Percentiles rank a stretch among this genome's conserved stretches.
phyloP scores from a whole-genome alignment of 1,140 invertebrate species.

The Lamellibrachia luymesi region DNA sequence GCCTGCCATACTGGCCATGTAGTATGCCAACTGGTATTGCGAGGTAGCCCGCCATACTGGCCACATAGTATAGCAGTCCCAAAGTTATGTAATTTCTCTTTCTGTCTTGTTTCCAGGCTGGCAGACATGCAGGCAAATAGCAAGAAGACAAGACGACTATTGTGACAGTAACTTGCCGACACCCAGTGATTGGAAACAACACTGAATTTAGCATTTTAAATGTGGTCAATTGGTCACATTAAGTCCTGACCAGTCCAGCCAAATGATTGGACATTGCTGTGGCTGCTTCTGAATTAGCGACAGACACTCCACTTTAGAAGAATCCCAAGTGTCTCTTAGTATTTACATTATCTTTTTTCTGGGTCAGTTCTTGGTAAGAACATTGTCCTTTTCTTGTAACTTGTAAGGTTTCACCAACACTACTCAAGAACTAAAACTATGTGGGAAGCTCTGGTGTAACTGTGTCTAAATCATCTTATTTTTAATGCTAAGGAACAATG shows the following conservation, averaged over 20 bases:
- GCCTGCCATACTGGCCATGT: no score
- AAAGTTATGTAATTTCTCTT: not conserved
- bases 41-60: no score
- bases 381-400: not conserved
- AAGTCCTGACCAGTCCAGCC: not conserved
- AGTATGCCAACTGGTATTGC: no score
- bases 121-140: not conserved
- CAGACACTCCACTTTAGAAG: not conserved
- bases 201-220: not conserved
- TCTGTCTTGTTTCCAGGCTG: not conserved
- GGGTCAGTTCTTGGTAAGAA: not conserved
- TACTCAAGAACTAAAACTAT: not conserved
- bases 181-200: not conserved
- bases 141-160: not conserved
- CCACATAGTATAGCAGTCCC: no score
- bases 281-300: not conserved
- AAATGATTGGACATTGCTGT: not conserved
- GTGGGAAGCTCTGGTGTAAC: not conserved
- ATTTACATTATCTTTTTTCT: not conserved
- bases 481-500: not conserved
- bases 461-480: not conserved
- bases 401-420: not conserved
- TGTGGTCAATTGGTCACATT: not conserved
- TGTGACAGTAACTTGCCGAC: not conserved
- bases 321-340: not conserved